Evolutionary conservation across 2,113 vertebrate genomes (phyloP), one percentile per base, ranked within the genome.

Genomic region (Percina caprodes): DNA sequence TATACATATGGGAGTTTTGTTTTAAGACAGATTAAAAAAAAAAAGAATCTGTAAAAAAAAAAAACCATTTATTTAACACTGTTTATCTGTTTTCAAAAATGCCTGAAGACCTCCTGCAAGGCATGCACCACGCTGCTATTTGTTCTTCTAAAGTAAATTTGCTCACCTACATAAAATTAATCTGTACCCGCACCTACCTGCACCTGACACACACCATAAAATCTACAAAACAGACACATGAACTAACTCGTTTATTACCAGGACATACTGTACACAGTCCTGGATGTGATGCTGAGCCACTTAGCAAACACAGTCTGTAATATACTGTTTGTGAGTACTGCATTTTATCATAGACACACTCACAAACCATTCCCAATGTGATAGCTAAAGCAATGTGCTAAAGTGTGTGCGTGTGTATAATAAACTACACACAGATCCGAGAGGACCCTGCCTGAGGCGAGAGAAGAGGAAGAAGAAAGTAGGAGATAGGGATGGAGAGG

Each of bases 221-320:
- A 54, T 52, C 26, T n/a, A 19, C 33, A 55, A 63, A 42, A 48
- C 7, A 62, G 19, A 63, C 4, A 74, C 46, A 74, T n/a, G 19
- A 39, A 59, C 55, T n/a, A 14, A 26, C 45, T 71, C 13, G 69
- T 42, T 11, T n/a, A 65, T 52, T 49, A 63, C 59, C 55, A 51
- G 59, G 16, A 76, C 52, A 73, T 42, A 39, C 46, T 62, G 26
- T 60, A 77, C 42, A 65, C 42, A 72, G 6, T 54, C 19, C 52
- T 55, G 51, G 63, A 62, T 79, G 74, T 66, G 23, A 61, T 46
- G 15, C 48, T 35, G 66, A 85, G 81, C 48, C 66, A 81, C 83
- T 82, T 42, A 74, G 76, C 74, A 84, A 88, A 87, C 80, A 79
- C 11, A n/a, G 18, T 54, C 65, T 58, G 35, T 84, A 85, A 71